Percentiles rank a stretch among this genome's conserved stretches.
These are phyloP conservation scores for Chesias legatella DNA, from an alignment of 2,888 invertebrate species.

Conservation along the genomic window DNA sequence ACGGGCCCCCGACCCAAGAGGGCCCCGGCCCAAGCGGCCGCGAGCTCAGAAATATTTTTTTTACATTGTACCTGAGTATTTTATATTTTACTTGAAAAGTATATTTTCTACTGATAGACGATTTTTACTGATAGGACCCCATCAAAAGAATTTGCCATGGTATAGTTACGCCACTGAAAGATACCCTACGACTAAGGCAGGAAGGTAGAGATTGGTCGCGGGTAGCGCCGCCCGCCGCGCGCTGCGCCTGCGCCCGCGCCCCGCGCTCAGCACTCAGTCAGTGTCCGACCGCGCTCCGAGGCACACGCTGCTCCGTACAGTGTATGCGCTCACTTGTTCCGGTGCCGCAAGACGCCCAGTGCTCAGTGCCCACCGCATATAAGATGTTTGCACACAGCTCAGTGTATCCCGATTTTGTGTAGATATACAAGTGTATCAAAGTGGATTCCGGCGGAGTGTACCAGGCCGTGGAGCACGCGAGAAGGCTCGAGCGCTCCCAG, in stretches of 20 bases:
- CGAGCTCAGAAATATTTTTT: too few species aligned
- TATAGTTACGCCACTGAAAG: too few species aligned
- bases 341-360: conserved; percentile 55
- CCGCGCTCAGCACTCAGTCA: conserved; percentile 41
- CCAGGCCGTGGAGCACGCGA: conserved; percentile 76
- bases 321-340: conserved; percentile 40
- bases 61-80: too few species aligned
- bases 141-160: too few species aligned
- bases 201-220: conserved; percentile 38
- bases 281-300: conserved; percentile 64
- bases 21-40: too few species aligned
- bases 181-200: too few species aligned
- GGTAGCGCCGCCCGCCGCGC: conserved; percentile 23
- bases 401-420: conserved; percentile 68
- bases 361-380: conserved; percentile 48
- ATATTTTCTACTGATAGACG: too few species aligned
- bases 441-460: conserved; percentile 78
- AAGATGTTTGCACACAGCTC: conserved; percentile 69
- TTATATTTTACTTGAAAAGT: too few species aligned
- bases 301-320: conserved; percentile 50
- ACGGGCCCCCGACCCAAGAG: too few species aligned
- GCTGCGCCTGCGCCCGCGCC: conserved; percentile 28
- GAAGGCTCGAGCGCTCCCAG: conserved; percentile 77
- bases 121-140: too few species aligned
- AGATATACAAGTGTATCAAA: conserved; percentile 65